Percentiles rank a stretch among this genome's conserved stretches.
Conservation (phyloP, 1,140 invertebrate species). For the Pogonomyrmex barbatus region DNA sequence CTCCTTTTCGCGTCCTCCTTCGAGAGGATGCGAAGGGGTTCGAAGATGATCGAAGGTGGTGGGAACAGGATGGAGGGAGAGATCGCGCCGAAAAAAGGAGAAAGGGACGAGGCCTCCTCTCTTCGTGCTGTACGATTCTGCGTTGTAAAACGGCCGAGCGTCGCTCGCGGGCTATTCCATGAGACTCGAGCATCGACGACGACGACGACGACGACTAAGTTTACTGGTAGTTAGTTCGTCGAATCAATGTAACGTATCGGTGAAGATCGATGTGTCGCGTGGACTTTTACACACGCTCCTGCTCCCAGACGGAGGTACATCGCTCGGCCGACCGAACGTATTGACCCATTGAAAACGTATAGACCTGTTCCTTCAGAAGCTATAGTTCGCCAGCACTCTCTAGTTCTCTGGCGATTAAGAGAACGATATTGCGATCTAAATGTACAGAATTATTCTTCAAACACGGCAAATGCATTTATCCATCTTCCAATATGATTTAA, state of each 20-base stretch:
- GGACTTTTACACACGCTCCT: constrained; percentile 26
- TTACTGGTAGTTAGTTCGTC: constrained; percentile 9
- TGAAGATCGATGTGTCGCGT: constrained; percentile 24
- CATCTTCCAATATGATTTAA: background rate
- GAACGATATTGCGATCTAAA: background rate
- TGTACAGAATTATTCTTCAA: constrained; percentile 9
- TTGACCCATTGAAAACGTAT: constrained; percentile 49
- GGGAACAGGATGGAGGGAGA: background rate
- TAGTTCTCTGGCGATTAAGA: constrained; percentile 11
- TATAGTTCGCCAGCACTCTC: background rate
- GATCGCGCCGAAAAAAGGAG: background rate
- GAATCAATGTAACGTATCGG: constrained; percentile 16
- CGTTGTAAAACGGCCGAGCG: background rate
- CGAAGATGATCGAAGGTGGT: background rate
- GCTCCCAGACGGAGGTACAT: constrained; percentile 3
- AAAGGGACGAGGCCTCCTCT: background rate
- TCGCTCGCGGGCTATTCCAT: background rate
- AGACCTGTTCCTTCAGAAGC: constrained; percentile 1
- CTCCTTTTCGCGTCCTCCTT: background rate
- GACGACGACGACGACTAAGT: background rate
- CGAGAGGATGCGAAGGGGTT: background rate
- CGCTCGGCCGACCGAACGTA: background rate
- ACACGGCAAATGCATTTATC: background rate
- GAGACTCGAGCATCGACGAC: background rate
- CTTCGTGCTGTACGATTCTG: background rate